Percentiles rank a stretch among this genome's conserved stretches.
Conservation (phyloP, 2,888 invertebrate species). For the Caenorhabditis sp. region DNA sequence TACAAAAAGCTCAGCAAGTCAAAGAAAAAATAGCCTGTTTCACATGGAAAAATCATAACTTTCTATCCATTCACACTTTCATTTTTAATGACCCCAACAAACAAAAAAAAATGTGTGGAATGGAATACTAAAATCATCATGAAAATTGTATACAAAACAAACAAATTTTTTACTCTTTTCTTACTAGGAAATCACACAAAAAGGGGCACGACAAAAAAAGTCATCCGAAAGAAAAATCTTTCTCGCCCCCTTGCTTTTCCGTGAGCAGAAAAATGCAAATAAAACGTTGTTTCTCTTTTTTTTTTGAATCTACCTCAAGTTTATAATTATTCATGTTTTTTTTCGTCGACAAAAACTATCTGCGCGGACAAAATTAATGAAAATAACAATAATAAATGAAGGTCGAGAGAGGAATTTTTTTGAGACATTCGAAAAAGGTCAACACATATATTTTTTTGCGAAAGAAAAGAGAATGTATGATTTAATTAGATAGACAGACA, state of each 20-base stretch:
- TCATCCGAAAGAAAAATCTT: neutral
- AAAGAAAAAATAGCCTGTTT: neutral
- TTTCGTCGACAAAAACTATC: too few species aligned
- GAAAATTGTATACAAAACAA: neutral
- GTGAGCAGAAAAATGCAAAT: too few species aligned
- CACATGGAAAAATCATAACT: neutral
- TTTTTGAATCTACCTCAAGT: too few species aligned
- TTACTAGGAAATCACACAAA: neutral
- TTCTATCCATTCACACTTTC: neutral
- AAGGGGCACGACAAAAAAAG: neutral
- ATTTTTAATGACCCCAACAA: neutral
- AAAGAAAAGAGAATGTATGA: neutral
- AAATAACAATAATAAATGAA: neutral
- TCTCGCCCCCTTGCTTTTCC: neutral
- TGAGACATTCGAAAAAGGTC: neutral
- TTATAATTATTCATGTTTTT: too few species aligned
- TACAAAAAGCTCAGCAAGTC: neutral
- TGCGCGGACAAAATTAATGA: too few species aligned
- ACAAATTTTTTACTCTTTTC: neutral
- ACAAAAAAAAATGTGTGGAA: neutral
- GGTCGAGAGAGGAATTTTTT: neutral
- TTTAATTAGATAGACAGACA: neutral
- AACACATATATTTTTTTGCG: neutral
- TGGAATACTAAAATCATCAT: neutral
- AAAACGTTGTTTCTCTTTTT: too few species aligned